phyloP scores from a whole-genome alignment of 2,797 vertebrate genomes.

The Rhinogobio ventralis region DNA sequence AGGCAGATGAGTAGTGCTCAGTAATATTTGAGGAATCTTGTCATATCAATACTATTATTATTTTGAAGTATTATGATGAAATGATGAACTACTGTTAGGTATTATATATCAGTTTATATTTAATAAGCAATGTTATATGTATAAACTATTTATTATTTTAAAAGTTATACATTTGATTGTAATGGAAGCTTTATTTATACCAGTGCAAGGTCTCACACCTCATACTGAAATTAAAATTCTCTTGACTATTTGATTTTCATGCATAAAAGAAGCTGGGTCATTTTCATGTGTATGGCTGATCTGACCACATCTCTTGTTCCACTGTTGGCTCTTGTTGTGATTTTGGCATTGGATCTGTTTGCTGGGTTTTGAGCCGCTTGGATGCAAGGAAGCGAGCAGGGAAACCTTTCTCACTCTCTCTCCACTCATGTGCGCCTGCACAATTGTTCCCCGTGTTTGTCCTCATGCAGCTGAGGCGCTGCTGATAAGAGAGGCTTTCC shows the following conservation, averaged over 20 bases:
- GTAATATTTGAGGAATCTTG: not conserved
- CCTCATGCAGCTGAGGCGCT: slow-evolving; percentile 77
- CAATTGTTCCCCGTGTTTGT: slow-evolving; percentile 78
- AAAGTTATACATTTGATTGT: no score
- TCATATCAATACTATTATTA: not conserved
- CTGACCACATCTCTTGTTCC: slow-evolving; percentile 61
- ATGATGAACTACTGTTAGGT: not conserved
- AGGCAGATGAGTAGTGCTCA: not conserved
- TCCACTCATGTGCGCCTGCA: slow-evolving; percentile 69
- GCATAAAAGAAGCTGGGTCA: slow-evolving; percentile 7
- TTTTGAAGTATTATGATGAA: not conserved
- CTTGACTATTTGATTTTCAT: not conserved
- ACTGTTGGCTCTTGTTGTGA: slow-evolving; percentile 61
- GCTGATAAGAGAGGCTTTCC: slow-evolving; percentile 74
- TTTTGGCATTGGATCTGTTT: slow-evolving; percentile 67
- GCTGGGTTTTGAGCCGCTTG: slow-evolving; percentile 60
- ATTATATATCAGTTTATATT: not conserved
- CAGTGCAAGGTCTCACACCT: not conserved
- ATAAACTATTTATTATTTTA: no score
- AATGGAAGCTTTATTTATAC: not conserved
- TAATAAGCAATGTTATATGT: no score
- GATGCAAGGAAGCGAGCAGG: slow-evolving; percentile 42
- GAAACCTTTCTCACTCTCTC: slow-evolving; percentile 10
- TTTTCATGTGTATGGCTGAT: slow-evolving; percentile 4
- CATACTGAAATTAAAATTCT: not conserved